These are phyloP conservation scores for Vulpes lagopus DNA, from an alignment of 2,113 vertebrate species.

Conservation along the genomic window DNA sequence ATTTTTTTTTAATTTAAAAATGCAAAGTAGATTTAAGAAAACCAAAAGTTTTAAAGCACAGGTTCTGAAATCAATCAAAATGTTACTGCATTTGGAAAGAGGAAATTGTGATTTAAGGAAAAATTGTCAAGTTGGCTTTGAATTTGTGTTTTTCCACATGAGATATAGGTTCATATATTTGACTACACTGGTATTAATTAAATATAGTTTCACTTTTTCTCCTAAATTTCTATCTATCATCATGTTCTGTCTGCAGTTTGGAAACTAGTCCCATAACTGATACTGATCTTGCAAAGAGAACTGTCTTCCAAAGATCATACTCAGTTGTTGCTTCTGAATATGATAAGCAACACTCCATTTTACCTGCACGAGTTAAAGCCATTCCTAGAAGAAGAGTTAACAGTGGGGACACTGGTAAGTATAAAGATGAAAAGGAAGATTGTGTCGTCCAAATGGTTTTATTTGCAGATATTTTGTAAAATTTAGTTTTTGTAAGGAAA, in stretches of 20 bases:
- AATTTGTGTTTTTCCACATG: conserved; percentile 27
- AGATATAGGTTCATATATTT: background rate
- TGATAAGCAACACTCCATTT: conserved; percentile 98
- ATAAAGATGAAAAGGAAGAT: background rate
- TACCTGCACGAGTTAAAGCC: conserved; percentile 96
- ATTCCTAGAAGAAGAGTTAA: conserved; percentile 97
- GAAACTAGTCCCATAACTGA: conserved; percentile 99
- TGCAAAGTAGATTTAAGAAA: conserved; percentile 48
- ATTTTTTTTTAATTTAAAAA: conserved; percentile 44
- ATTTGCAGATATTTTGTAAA: conserved; percentile 18
- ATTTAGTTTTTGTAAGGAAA: background rate
- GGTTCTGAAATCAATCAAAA: conserved; percentile 37
- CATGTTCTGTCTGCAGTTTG: conserved; percentile 88
- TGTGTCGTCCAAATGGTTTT: background rate
- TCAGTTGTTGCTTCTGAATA: conserved; percentile 99
- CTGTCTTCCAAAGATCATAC: conserved; percentile 98
- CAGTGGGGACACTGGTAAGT: conserved; percentile 97
- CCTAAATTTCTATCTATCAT: conserved; percentile 5
- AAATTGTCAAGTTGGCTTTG: conserved; percentile 13
- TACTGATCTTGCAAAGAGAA: conserved; percentile 97
- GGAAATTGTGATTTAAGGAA: conserved; percentile 17
- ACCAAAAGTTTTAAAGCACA: background rate
- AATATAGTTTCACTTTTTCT: conserved; percentile 63
- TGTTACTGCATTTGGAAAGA: conserved; percentile 44
- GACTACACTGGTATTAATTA: background rate